phyloP scores from a whole-genome alignment of 2,888 invertebrate species.

The Tetropium fuscum region DNA sequence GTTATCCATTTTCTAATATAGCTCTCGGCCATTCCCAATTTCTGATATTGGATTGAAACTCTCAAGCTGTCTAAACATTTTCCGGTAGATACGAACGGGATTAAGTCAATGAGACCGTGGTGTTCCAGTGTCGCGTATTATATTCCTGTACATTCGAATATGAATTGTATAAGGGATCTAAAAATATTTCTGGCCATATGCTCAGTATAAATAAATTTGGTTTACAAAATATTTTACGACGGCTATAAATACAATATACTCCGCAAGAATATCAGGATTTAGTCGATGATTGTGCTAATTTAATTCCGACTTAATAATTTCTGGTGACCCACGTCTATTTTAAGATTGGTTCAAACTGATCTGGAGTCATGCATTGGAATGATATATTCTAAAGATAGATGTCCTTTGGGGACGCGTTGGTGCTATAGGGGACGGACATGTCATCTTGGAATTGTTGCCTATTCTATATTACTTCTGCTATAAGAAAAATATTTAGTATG shows the following conservation, averaged over 20 bases:
- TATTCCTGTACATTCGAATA: neutral
- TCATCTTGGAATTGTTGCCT: too few species aligned
- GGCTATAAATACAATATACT: conserved; percentile 4
- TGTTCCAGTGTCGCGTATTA: neutral
- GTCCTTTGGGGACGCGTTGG: too few species aligned
- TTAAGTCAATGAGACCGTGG: neutral
- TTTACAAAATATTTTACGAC: conserved; percentile 7
- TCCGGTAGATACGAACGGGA: neutral
- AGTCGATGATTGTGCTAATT: neutral
- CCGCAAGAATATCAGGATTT: conserved; percentile 8
- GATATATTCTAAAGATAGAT: too few species aligned
- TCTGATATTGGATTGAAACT: neutral
- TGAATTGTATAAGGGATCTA: conserved; percentile 2
- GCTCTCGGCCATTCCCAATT: too few species aligned
- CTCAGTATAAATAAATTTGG: conserved; percentile 2
- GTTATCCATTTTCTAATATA: too few species aligned
- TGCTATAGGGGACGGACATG: too few species aligned
- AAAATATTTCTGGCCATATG: conserved; percentile 9
- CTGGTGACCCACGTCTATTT: neutral
- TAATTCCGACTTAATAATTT: neutral
- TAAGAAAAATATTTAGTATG: too few species aligned
- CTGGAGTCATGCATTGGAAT: too few species aligned
- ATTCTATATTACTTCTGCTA: too few species aligned
- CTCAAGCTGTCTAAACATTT: neutral
- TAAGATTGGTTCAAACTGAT: too few species aligned